phyloP scores from a whole-genome alignment of 2,888 invertebrate genomes.

The Branchinecta sandiegonensis region DNA sequence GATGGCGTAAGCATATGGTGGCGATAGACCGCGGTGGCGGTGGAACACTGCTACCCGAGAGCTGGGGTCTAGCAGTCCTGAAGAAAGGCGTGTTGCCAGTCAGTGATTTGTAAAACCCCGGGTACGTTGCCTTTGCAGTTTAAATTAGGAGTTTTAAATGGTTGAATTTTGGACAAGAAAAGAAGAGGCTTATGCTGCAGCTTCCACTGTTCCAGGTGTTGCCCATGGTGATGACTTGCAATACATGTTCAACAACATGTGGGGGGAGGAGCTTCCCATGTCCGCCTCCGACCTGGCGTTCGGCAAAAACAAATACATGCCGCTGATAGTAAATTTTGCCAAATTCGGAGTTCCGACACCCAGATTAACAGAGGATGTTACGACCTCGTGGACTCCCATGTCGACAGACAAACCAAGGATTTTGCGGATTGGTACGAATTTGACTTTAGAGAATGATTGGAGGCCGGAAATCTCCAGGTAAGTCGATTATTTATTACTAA shows the following conservation, averaged over 20 bases:
- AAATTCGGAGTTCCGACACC: slow-evolving; percentile 26
- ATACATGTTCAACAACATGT: slow-evolving; percentile 29
- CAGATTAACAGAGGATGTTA: slow-evolving; percentile 20
- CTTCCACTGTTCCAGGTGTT: slow-evolving; percentile 27
- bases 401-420: slow-evolving; percentile 13
- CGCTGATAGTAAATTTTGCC: slow-evolving; percentile 30
- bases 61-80: too few relatives aligned
- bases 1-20: too few relatives aligned
- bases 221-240: slow-evolving; percentile 30
- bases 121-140: too few relatives aligned
- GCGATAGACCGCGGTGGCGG: too few relatives aligned
- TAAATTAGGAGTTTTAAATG: too few relatives aligned
- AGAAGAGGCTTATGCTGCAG: too few relatives aligned
- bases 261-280: slow-evolving; percentile 28
- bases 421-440: slow-evolving; percentile 20
- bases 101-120: too few relatives aligned
- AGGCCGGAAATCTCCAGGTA: slow-evolving; percentile 17
- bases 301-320: slow-evolving; percentile 29
- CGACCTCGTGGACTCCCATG: slow-evolving; percentile 20
- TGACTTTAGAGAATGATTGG: background rate
- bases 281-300: slow-evolving; percentile 29
- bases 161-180: too few relatives aligned
- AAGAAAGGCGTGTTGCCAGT: too few relatives aligned
- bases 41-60: too few relatives aligned
- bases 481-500: background rate